Base-by-base conservation (phyloP, 2,888 invertebrate genomes). In the Coenonympha arcania region DNA sequence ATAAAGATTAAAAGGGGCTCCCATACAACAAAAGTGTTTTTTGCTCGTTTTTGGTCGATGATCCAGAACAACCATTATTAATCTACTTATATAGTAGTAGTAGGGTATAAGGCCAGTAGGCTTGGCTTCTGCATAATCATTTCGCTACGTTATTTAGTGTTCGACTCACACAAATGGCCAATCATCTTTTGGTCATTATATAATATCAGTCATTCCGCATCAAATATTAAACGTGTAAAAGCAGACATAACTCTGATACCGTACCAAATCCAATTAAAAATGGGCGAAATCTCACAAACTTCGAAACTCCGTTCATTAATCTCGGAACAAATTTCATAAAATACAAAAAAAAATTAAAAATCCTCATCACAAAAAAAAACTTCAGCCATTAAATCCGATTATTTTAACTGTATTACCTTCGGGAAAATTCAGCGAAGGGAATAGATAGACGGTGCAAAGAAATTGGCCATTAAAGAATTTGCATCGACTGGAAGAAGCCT, bases 381-480 rank as follows among this genome's bases (percentile, higher is more conserved):
- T 51, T 33, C 28, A 24, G 39, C 33, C 33, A 52, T 48, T 36
- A 54, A 54, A 54, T 50, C 54, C n/a, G 50, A 50, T 50, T 43
- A 48, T 47, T 54, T 50, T 44, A 54, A 50, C 48, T 40, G 44
- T 37, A 48, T 48, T 52, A 52, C 43, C 24, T 51, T 11, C 43
- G 39, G 30, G 37, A 39, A 54, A 50, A 54, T 24, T 19, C 26
- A 18, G 16, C 30, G 44, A 42, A 34, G 24, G 3, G 44, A 26
- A 28, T 43, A 15, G 19, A n/a, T 24, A 45, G 37, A 45, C 36
- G 33, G 34, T 24, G 36, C 37, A 37, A 36, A 45, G 36, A 36
- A 45, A 45, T 45, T 45, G 45, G 36, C 57, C 55, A 51, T 59
- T 56, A 56, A 53, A 40, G 46, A 59, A 56, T 58, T 55, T 57